These are phyloP conservation scores for Lucilia cuprina DNA, from an alignment of 1,140 invertebrate species.

Conservation along the genomic window DNA sequence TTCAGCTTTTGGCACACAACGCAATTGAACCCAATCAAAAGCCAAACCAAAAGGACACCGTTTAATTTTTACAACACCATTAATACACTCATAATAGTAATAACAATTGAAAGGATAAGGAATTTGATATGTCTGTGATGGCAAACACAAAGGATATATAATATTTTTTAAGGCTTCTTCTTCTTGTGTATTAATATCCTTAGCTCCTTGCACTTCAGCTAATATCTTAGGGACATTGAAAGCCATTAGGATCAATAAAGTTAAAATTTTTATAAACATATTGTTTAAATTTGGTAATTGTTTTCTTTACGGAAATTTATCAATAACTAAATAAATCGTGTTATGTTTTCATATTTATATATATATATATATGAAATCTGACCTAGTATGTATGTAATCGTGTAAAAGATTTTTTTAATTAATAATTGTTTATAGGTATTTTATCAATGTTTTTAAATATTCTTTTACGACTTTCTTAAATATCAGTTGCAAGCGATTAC, in stretches of 20 bases:
- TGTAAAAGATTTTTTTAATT: too few relatives aligned
- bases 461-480: too few relatives aligned
- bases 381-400: too few relatives aligned
- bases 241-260: background rate
- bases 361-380: too few relatives aligned
- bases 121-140: background rate
- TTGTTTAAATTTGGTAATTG: background rate
- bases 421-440: too few relatives aligned
- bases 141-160: background rate
- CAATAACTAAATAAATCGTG: too few relatives aligned
- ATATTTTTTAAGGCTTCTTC: background rate
- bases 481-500: too few relatives aligned
- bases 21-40: constrained; percentile 19
- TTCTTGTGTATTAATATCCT: too few relatives aligned
- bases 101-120: constrained; percentile 20
- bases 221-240: background rate
- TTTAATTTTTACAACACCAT: background rate
- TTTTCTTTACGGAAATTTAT: too few relatives aligned
- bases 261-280: background rate
- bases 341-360: too few relatives aligned
- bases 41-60: constrained; percentile 22
- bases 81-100: constrained; percentile 22
- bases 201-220: background rate
- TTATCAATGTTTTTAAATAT: too few relatives aligned
- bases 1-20: background rate